Evolutionary conservation across 2,888 invertebrate genomes (phyloP).

Genomic region (Selenia dentaria): DNA sequence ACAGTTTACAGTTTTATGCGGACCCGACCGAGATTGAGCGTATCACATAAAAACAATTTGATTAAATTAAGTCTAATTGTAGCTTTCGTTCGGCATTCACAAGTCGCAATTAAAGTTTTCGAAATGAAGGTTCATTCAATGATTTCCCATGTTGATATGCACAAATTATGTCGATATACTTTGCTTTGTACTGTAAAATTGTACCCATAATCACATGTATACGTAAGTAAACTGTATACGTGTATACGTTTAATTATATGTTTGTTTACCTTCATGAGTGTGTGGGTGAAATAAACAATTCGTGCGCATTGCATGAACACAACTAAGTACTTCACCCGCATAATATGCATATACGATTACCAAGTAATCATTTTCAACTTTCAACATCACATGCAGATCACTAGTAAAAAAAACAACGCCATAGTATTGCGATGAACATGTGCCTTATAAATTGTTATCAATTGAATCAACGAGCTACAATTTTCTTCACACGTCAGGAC

Average conservation of each 20-base stretch:
- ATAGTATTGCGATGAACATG: slow-evolving; percentile 2
- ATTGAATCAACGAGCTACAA: slow-evolving; percentile 21
- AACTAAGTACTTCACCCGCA: too few species aligned
- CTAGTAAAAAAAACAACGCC: slow-evolving; percentile 1
- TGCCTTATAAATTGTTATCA: slow-evolving; percentile 17
- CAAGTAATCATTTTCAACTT: slow-evolving; percentile 5
- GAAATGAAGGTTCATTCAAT: slow-evolving; percentile 11
- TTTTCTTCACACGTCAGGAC: slow-evolving; percentile 12
- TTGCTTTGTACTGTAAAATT: slow-evolving; percentile 1
- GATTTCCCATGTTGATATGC: slow-evolving; percentile 22
- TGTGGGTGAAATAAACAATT: neutral
- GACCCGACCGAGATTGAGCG: slow-evolving; percentile 53
- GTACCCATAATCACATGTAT: too few species aligned
- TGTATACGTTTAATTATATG: too few species aligned
- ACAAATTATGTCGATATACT: slow-evolving; percentile 1
- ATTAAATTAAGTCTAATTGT: slow-evolving; percentile 25
- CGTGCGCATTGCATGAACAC: slow-evolving; percentile 7
- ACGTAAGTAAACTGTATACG: too few species aligned
- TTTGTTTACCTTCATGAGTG: neutral
- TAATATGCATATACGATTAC: slow-evolving; percentile 10
- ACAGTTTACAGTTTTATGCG: slow-evolving; percentile 52
- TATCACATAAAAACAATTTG: slow-evolving; percentile 43
- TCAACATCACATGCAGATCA: slow-evolving; percentile 10
- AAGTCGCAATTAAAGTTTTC: slow-evolving; percentile 19
- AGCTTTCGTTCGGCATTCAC: slow-evolving; percentile 26